phyloP scores from a whole-genome alignment of 2,797 vertebrate genomes.

The Acrossocheilus wenchowensis region DNA sequence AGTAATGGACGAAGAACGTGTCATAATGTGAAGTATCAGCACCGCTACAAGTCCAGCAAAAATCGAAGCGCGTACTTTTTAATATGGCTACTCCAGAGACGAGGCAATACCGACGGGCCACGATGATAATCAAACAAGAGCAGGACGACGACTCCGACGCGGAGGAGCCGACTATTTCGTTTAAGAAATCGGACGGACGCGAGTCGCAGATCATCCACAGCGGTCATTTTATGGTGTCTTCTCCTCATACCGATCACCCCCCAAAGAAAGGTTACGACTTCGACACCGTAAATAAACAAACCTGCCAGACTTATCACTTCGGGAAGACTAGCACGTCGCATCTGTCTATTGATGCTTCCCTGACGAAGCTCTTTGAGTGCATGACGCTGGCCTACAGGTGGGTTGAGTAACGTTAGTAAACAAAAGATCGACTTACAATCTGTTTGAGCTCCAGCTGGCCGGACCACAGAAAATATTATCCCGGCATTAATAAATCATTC shows the following conservation, averaged over 20 bases:
- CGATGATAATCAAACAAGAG: conserved; percentile 73
- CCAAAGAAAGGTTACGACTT: conserved; percentile 98
- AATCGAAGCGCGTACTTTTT: background rate
- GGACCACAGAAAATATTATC: background rate
- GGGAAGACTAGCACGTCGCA: conserved; percentile 87
- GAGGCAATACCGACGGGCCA: conserved; percentile 65
- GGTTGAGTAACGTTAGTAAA: background rate
- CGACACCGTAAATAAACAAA: conserved; percentile 95
- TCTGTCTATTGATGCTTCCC: conserved; percentile 93
- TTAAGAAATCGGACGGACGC: conserved; percentile 74
- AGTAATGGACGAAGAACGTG: background rate
- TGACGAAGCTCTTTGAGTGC: conserved; percentile 97
- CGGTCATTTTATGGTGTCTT: conserved; percentile 98
- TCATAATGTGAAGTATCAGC: background rate
- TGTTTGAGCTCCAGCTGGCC: background rate
- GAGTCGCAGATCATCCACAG: conserved; percentile 95
- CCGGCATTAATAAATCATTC: background rate
- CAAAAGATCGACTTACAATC: background rate
- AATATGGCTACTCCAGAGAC: conserved; percentile 73
- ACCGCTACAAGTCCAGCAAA: background rate
- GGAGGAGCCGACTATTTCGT: conserved; percentile 73
- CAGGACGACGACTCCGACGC: conserved; percentile 87
- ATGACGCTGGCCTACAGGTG: conserved; percentile 98
- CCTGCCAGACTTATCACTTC: conserved; percentile 93
- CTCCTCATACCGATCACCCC: conserved; percentile 92